A percentile compares a stretch with the other conserved stretches of the same genome.
These are phyloP conservation scores for Heterotilapia buettikoferi DNA, from an alignment of 2,113 vertebrate species.

Conservation along the genomic window DNA sequence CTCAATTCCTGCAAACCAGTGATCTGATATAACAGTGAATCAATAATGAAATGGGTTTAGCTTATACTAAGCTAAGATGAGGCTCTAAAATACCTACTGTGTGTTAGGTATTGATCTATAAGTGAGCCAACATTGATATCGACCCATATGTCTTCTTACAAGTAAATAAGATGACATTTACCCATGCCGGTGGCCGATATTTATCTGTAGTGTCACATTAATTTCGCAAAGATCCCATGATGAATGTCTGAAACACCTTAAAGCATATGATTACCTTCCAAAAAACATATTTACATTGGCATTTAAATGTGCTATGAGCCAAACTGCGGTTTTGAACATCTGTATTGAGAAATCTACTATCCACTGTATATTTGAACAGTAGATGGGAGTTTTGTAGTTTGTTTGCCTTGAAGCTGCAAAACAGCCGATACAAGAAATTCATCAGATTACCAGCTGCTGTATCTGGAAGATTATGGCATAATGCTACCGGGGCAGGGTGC, in stretches of 20 bases:
- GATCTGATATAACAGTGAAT: background rate
- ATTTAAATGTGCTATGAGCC: background rate
- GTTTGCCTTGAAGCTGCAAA: background rate
- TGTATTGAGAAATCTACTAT: background rate
- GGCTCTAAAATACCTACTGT: background rate
- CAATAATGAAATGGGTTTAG: background rate
- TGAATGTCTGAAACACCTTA: background rate
- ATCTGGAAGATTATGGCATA: slow-evolving; percentile 39
- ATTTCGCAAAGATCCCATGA: background rate
- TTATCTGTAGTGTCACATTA: background rate
- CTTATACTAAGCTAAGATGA: background rate
- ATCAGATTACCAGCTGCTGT: slow-evolving; percentile 33
- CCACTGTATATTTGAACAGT: background rate
- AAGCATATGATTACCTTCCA: background rate
- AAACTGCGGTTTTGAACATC: background rate
- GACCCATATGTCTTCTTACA: background rate
- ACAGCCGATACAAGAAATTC: background rate
- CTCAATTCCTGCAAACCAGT: background rate
- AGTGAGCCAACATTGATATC: background rate
- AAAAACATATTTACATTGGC: background rate
- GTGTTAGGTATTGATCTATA: background rate
- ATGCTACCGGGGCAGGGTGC: slow-evolving; percentile 25
- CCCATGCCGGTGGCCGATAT: background rate
- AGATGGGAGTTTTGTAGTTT: background rate
- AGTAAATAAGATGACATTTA: background rate